Conservation (phyloP, 2,797 vertebrate genomes). For the Melanotaenia trifasciata region DNA sequence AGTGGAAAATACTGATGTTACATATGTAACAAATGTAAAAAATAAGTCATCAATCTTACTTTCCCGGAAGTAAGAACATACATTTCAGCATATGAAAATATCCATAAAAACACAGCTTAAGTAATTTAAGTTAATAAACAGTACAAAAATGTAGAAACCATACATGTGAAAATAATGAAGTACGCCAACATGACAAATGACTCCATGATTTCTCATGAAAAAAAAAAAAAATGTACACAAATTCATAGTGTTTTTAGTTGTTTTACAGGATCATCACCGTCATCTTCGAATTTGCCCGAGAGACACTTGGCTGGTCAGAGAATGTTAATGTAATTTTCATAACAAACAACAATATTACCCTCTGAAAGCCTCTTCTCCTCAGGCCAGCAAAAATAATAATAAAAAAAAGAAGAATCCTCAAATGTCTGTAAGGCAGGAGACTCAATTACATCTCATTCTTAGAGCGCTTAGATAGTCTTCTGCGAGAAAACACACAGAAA, state of each 20-base stretch:
- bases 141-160: constrained; percentile 90
- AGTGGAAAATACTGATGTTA: constrained; percentile 99
- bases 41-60: constrained; percentile 97
- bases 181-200: constrained; percentile 70
- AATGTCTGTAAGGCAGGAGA: constrained; percentile 83
- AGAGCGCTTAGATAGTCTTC: constrained; percentile 64
- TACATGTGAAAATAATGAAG: constrained; percentile 83
- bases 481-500: constrained; percentile 64
- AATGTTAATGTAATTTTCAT: constrained; percentile 38
- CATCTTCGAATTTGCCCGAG: constrained; percentile 60
- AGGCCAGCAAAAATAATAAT: constrained; percentile 48
- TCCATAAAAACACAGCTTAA: constrained; percentile 96
- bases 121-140: constrained; percentile 94
- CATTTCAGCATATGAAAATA: constrained; percentile 98
- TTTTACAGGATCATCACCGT: constrained; percentile 71
- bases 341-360: constrained; percentile 44
- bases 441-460: constrained; percentile 73
- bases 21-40: constrained; percentile 99
- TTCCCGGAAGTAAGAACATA: constrained; percentile 98
- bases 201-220: constrained; percentile 78
- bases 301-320: constrained; percentile 71
- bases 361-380: constrained; percentile 30
- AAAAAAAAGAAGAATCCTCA: constrained; percentile 72
- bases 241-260: constrained; percentile 78
- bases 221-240: constrained; percentile 82